Evolutionary conservation across 64 coral and sea anemone species (phyloP).

Genomic region (Catalaphyllia jardinei): DNA sequence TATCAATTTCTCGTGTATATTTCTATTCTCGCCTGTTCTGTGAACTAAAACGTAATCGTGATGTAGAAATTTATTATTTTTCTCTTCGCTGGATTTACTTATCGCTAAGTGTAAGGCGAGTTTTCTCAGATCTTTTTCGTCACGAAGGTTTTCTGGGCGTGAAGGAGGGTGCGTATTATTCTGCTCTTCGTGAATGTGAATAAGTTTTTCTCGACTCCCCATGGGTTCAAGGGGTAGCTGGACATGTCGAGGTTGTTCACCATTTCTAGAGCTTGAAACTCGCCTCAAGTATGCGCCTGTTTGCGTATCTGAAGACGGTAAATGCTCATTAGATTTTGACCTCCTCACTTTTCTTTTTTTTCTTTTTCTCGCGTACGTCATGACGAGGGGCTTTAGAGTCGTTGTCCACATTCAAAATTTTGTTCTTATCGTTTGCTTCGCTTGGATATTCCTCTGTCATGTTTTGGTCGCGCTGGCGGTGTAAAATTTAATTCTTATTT

Average conservation of each 20-base stretch:
- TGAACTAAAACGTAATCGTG: conserved; percentile 89
- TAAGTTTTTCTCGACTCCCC: conserved; percentile 19
- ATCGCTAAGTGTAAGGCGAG: conserved; percentile 79
- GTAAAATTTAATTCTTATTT: background rate
- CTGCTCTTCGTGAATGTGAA: conserved; percentile 41
- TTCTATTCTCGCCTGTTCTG: conserved; percentile 66
- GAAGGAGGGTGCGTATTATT: background rate
- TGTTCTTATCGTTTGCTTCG: conserved; percentile 5
- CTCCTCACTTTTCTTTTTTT: conserved; percentile 61
- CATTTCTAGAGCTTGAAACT: conserved; percentile 42
- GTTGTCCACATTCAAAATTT: conserved; percentile 25
- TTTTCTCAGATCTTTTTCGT: conserved; percentile 74
- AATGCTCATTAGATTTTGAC: conserved; percentile 5
- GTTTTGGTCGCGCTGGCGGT: background rate
- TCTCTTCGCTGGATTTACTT: conserved; percentile 28
- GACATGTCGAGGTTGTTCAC: conserved; percentile 3
- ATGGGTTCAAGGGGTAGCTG: conserved; percentile 19
- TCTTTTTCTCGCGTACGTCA: conserved; percentile 36
- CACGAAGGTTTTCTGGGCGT: background rate
- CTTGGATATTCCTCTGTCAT: background rate
- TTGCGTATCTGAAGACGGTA: background rate
- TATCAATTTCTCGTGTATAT: conserved; percentile 64
- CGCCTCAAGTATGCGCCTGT: background rate
- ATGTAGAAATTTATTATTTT: conserved; percentile 59
- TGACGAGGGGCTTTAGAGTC: background rate